Conservation (phyloP, 2,888 invertebrate species). For the Atrina japonica region DNA sequence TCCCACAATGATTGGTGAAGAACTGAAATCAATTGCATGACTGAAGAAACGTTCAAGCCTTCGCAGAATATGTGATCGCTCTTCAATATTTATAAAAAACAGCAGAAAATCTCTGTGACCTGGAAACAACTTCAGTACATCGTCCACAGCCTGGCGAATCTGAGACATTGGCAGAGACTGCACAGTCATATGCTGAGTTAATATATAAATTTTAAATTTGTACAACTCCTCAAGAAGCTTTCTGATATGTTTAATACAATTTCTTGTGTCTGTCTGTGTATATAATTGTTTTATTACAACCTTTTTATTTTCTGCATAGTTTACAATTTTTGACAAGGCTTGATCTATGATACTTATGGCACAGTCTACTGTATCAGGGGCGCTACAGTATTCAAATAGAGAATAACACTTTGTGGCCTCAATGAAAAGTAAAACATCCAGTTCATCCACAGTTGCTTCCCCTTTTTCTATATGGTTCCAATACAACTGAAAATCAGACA, state of each 20-base stretch:
- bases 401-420: constrained; percentile 68
- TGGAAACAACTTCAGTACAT: constrained; percentile 68
- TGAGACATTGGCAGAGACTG: constrained; percentile 57
- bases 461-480: not conserved
- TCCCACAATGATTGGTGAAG: constrained; percentile 52
- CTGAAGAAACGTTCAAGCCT: constrained; percentile 72
- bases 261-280: not conserved
- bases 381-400: constrained; percentile 74
- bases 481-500: not conserved
- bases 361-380: constrained; percentile 58
- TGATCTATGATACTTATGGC: constrained; percentile 43
- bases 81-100: constrained; percentile 71
- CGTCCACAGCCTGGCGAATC: constrained; percentile 62
- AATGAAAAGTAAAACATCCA: constrained; percentile 12
- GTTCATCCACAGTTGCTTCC: not conserved
- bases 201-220: constrained; percentile 53
- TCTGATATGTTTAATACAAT: not conserved
- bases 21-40: constrained; percentile 42
- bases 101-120: constrained; percentile 62
- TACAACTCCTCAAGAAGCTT: constrained; percentile 44
- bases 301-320: not conserved
- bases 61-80: constrained; percentile 67
- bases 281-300: constrained; percentile 4
- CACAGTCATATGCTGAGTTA: constrained; percentile 65
- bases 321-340: constrained; percentile 5